Base-by-base conservation (phyloP, 1,140 invertebrate species). In the Leptestheria dahalacensis region DNA sequence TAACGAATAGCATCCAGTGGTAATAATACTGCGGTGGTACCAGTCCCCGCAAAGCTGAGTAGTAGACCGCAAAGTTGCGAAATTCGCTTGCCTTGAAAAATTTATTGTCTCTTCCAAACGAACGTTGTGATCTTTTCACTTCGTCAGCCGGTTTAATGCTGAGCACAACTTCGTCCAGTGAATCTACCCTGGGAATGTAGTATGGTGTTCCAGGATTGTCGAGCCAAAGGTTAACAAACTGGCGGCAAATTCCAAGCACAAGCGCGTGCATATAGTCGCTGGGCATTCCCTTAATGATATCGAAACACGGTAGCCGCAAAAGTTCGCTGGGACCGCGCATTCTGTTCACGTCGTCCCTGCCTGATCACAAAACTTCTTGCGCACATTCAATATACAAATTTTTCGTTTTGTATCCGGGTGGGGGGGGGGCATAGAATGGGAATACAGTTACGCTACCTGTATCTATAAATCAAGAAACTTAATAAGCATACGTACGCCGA, bases 21-120 rank as follows among this genome's bases (percentile, higher is more conserved):
- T 58, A 10, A 26, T 48, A 58, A 48, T 58, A 48, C 18, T 50
- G 10, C n/a, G 10, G 23, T n/a, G 41, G 33, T 18, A 58, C 25
- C 9, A 58, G 48, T 48, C 26, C 28, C n/a, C n/a, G 20, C 24
- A 58, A 23, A 50, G 46, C 57, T 15, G 57, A 58, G 41, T 58
- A 58, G 26, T 24, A 58, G 48, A 58, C 18, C 33, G 26, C 11
- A 48, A 58, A 58, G n/a, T n/a, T 58, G 9, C 57, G 18, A 20
- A 48, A 48, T 47, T 58, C 57, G 48, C 57, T 48, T 10, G 57
- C 57, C 48, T 58, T 58, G 28, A 33, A 48, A 48, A 46, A 33
- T 20, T 15, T 50, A 12, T 20, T 10, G 20, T n/a, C 10, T 48
- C 18, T 58, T 24, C 12, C 33, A n/a, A 58, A 46, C 0, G 57